Evolutionary conservation across 1,140 invertebrate species (phyloP).

Genomic region (Drosophila tani): DNA sequence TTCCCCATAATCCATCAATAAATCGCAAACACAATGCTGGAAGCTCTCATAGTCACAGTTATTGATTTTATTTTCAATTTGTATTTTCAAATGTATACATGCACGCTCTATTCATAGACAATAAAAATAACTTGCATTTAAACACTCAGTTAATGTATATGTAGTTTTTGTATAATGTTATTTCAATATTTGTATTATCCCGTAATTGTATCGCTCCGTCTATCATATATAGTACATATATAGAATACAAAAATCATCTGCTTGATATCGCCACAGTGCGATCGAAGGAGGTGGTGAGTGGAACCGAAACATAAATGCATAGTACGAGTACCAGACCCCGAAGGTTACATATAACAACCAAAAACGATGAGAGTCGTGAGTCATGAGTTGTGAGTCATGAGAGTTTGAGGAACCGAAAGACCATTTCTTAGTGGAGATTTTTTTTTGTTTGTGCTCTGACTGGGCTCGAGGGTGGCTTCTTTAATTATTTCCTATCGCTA

Average conservation of each 20-base stretch:
- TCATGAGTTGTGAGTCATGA: background rate
- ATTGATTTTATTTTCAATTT: slow-evolving; percentile 31
- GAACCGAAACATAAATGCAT: slow-evolving; percentile 33
- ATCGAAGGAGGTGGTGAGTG: slow-evolving; percentile 3
- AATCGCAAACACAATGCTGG: background rate
- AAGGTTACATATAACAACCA: background rate
- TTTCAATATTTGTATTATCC: slow-evolving; percentile 29
- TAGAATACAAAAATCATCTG: slow-evolving; percentile 46
- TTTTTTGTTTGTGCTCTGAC: slow-evolving; percentile 16
- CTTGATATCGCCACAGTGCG: slow-evolving; percentile 24
- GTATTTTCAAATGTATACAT: slow-evolving; percentile 31
- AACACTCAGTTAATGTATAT: slow-evolving; percentile 55
- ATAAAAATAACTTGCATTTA: slow-evolving; percentile 73
- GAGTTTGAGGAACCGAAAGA: slow-evolving; percentile 13
- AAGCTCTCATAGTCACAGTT: slow-evolving; percentile 21
- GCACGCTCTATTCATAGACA: slow-evolving; percentile 54
- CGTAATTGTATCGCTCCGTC: slow-evolving; percentile 15
- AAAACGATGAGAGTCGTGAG: background rate
- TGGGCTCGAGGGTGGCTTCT: slow-evolving; percentile 3
- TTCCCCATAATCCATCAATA: background rate
- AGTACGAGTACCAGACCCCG: slow-evolving; percentile 2
- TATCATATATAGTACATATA: slow-evolving; percentile 42
- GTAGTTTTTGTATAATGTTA: slow-evolving; percentile 35
- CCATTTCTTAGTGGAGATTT: slow-evolving; percentile 3
- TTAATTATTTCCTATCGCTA: slow-evolving; percentile 11